Evolutionary conservation across 2,797 vertebrate genomes (phyloP).

Genomic region (Galago senegalensis): DNA sequence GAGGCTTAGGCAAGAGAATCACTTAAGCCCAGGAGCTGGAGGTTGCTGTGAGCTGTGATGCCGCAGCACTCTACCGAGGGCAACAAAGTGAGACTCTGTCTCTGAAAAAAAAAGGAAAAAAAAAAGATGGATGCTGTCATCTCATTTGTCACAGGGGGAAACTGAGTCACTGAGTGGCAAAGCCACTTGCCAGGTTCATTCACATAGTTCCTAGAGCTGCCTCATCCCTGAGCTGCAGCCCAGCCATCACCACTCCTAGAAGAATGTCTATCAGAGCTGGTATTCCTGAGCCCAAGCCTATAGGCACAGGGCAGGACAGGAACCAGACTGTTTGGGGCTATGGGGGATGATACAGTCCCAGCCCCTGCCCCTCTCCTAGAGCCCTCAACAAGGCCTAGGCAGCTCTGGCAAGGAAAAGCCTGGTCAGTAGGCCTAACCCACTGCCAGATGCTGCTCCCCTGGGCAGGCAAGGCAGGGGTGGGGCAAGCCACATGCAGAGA

Average conservation of each 20-base stretch:
- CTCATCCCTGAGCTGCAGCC: neutral
- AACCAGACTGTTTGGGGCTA: neutral
- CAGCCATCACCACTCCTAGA: neutral
- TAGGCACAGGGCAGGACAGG: neutral
- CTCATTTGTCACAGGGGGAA: constrained; percentile 35
- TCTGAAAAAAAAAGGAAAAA: no score
- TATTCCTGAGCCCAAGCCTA: neutral
- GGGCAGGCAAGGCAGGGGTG: constrained; percentile 18
- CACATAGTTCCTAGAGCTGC: neutral
- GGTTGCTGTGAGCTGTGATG: no score
- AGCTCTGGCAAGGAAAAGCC: constrained; percentile 7
- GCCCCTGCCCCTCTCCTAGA: neutral
- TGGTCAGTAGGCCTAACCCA: neutral
- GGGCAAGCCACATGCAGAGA: neutral
- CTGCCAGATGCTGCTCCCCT: constrained; percentile 24
- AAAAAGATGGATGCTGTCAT: neutral
- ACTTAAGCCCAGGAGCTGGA: no score
- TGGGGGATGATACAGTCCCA: neutral
- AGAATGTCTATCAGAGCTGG: neutral
- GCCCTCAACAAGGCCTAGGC: neutral
- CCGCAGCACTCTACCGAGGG: no score
- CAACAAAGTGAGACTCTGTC: no score
- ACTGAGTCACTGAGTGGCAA: neutral
- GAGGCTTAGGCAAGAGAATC: no score
- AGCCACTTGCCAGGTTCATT: constrained; percentile 18